Evolutionary conservation across 1,140 invertebrate species (phyloP), one percentile per base, ranked within the genome.

Genomic region (Chrysoperla carnea): DNA sequence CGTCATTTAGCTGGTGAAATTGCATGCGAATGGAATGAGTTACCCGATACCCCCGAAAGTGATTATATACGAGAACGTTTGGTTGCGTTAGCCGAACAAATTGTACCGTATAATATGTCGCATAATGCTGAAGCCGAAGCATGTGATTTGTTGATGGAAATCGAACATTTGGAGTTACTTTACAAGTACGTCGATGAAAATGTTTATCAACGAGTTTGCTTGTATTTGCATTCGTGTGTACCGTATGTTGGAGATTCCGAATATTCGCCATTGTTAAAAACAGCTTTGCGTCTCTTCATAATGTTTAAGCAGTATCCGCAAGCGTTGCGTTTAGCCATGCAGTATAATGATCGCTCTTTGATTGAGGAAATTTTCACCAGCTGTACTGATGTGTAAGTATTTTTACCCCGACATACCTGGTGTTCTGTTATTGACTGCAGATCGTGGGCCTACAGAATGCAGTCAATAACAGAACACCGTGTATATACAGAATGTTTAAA

Each of bases 51-150:
- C n/a, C 68, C 68, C 39, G 70, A 71, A n/a, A 69, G 63, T 6
- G 66, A 56, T 6, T 59, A 65, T 28, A 62, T 69, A 17, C 63
- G 67, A 44, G 69, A 78, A 23, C 73, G 77, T 48, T 58, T 94
- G 6, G 67, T 91, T 12, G 66, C 72, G 7, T 57, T 95, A 23
- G 84, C 88, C 14, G 70, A 83, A 48, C 81, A 93, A 59, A 94
- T 99, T 44, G 80, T 99, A 13, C 81, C 88, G 1, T 98, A 98
- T 58, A 91, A 98, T 53, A 97, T 99, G 92, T 76, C 81, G 45
- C 95, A 99, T 56, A 99, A 99, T 66, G 94, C 96, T 8, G 96
- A 99, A 67, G 92, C 95, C 0, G 95, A 99, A 65, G 94, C 94
- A 1, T 99, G 94, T 62, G 96, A 99, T 69, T 68, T 99, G 13